Base-by-base conservation (phyloP, 1,140 invertebrate species). In the Eulimnadia texana region DNA sequence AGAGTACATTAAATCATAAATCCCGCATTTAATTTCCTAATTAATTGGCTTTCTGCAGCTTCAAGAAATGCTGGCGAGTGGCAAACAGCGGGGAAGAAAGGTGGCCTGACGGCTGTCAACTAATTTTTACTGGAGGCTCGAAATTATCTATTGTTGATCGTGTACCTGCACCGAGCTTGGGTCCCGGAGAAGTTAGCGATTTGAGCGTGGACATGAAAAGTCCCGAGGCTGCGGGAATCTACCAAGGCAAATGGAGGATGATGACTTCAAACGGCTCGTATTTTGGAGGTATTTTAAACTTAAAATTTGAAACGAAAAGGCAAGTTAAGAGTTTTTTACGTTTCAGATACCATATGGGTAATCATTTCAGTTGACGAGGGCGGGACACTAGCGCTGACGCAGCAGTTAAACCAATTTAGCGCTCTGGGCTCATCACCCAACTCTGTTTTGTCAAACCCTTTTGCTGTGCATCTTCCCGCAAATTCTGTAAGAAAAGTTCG, bases 181-280 rank as follows among this genome's bases (percentile, higher is more conserved):
- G 75, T 59, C 82, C 88, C n/a, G 80, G 81, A 50, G 79, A 85
- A 67, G 76, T 73, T 6, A 76, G 76, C 50, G 81, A 86, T 69
- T 70, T 92, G 25, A 78, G 78, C 64, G 77, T 89, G 22, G 76
- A 81, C 61, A 81, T 90, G 76, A 73, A 73, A 6, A 85, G 84
- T 72, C 87, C 89, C 20, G 66, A 76, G 25, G 68, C 75, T 56
- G 74, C 81, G 60, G 88, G 88, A 11, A 78, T 81, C n/a, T 88
- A 86, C 70, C 81, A 86, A 66, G 81, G 84, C 72, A 84, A 87
- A 74, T 93, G 88, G 88, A 80, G 88, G 63, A 80, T 92, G 78
- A 81, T 79, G 68, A 88, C 86, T 53, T 74, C 84, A 23, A 82
- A 80, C 64, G 89, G 88, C 59, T 78, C 82, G 62, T 87, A 83